phyloP scores from a whole-genome alignment of 1,140 invertebrate genomes.

The Saccostrea glomerata region DNA sequence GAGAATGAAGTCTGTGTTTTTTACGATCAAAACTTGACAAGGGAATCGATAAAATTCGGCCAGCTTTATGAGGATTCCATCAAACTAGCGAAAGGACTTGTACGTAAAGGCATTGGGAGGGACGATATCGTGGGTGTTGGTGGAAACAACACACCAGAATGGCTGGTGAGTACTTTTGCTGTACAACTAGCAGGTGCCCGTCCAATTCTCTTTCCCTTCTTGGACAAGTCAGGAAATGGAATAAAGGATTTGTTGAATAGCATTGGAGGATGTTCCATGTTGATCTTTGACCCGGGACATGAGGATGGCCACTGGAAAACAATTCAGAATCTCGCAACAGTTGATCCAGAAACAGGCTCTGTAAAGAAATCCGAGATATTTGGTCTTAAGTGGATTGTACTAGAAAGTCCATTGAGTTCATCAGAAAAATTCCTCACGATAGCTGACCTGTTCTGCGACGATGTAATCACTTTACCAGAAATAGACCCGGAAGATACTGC shows the following conservation, averaged over 20 bases:
- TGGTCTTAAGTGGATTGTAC: background rate
- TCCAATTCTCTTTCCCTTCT: background rate
- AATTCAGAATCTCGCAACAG: background rate
- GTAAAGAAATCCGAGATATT: background rate
- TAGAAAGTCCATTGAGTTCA: background rate
- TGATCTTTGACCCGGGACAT: background rate
- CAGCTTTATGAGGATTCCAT: background rate
- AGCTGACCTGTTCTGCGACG: background rate
- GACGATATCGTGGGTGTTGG: background rate
- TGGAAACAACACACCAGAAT: conserved; percentile 9
- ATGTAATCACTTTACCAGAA: background rate
- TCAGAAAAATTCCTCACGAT: background rate
- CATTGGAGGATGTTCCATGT: background rate
- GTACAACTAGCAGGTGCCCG: background rate
- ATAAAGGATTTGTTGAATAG: background rate
- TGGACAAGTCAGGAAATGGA: background rate
- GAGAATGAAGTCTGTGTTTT: background rate
- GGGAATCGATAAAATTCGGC: background rate
- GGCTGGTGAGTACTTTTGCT: background rate
- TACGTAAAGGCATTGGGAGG: background rate
- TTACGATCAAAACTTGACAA: background rate
- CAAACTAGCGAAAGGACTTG: conserved; percentile 13
- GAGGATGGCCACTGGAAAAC: background rate
- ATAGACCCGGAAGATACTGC: conserved; percentile 45
- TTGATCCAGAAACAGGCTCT: background rate